A percentile compares a stretch with the other conserved stretches of the same genome.
phyloP scores from a whole-genome alignment of 2,888 invertebrate species.

The Hirtodrosophila duncani region DNA sequence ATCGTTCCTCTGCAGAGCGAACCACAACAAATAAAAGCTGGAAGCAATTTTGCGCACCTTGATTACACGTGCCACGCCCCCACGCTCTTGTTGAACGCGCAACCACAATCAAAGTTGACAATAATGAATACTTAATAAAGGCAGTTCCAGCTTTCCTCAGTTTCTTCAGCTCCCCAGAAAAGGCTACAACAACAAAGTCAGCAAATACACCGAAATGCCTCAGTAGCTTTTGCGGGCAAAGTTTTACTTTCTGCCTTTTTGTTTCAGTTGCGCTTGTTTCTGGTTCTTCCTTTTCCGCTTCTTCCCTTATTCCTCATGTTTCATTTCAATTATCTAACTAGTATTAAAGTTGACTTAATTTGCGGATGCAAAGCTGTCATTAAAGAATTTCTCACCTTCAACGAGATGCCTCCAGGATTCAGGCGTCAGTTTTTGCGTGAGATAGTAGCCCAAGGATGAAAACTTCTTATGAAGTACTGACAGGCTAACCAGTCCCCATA shows the following conservation, averaged over 20 bases:
- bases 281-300: slow-evolving; percentile 10
- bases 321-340: slow-evolving; percentile 63
- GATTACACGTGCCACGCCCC: slow-evolving; percentile 1
- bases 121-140: slow-evolving; percentile 72
- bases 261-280: slow-evolving; percentile 6
- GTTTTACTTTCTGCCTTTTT: slow-evolving; percentile 50
- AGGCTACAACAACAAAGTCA: slow-evolving; percentile 22
- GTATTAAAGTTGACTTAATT: slow-evolving; percentile 39
- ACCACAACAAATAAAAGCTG: slow-evolving; percentile 45
- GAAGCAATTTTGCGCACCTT: slow-evolving; percentile 30
- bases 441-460: too few species aligned
- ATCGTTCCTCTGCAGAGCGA: slow-evolving; percentile 2
- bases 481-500: too few species aligned
- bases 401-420: too few species aligned
- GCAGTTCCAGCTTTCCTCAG: slow-evolving; percentile 53
- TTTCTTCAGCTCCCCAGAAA: slow-evolving; percentile 43
- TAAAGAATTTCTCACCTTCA: too few species aligned
- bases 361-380: slow-evolving; percentile 24
- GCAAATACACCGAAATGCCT: slow-evolving; percentile 21
- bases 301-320: slow-evolving; percentile 30
- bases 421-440: not conserved
- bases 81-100: not conserved
- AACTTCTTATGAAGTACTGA: too few species aligned
- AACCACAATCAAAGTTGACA: slow-evolving; percentile 50
- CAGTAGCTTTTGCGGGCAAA: slow-evolving; percentile 37